Percentiles rank a stretch among this genome's conserved stretches.
These are phyloP conservation scores for Euleptes europaea DNA, from an alignment of 2,113 vertebrate genomes.

Conservation along the genomic window DNA sequence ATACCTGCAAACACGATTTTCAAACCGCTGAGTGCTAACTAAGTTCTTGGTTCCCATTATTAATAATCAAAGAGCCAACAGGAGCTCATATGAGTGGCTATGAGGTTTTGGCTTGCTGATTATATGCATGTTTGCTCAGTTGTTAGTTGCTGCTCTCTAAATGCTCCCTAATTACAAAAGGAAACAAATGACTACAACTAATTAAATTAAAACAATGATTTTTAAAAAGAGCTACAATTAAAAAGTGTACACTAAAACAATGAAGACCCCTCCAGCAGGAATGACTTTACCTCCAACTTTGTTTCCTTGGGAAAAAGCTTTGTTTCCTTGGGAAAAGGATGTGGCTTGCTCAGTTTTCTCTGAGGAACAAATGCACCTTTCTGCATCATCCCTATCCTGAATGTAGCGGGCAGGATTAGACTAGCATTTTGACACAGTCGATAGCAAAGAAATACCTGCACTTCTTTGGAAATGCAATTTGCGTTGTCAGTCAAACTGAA, in stretches of 20 bases:
- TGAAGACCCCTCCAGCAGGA: background rate
- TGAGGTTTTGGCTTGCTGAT: background rate
- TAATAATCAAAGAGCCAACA: background rate
- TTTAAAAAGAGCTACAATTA: too few relatives aligned
- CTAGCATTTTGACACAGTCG: background rate
- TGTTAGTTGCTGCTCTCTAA: background rate
- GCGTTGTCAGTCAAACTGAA: background rate
- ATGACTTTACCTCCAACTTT: background rate
- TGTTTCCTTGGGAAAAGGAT: background rate
- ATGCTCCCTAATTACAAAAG: background rate
- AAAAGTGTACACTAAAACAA: background rate
- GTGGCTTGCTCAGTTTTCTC: background rate
- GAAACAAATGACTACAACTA: background rate
- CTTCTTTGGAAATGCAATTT: background rate
- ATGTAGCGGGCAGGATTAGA: background rate
- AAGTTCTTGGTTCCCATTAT: background rate
- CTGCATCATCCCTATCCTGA: background rate
- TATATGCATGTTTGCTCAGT: background rate
- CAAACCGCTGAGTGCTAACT: background rate
- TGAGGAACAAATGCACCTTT: background rate
- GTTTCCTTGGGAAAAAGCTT: too few relatives aligned
- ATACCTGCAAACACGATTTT: background rate
- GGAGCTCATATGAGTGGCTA: background rate
- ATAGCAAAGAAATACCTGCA: background rate
- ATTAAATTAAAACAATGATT: background rate